Evolutionary conservation across 2,113 vertebrate genomes (phyloP).

Genomic region (Colossoma macropomum): DNA sequence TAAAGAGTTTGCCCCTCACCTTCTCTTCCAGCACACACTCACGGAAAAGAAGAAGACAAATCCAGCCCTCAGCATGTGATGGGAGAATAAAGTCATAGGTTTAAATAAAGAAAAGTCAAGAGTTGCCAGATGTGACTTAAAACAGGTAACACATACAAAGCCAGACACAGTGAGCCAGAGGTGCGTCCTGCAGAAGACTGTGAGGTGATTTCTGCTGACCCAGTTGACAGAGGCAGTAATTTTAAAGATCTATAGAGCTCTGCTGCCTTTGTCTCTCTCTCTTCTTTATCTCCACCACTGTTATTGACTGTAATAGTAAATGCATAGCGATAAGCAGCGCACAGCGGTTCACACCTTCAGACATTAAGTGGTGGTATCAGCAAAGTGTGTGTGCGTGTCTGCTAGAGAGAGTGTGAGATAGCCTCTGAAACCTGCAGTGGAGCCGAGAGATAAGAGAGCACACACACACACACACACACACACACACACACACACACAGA

Average conservation of each 20-base stretch:
- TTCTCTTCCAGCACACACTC: no score
- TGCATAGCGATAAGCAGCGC: constrained; percentile 20
- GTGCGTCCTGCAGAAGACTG: not conserved
- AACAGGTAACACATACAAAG: not conserved
- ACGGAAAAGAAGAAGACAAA: no score
- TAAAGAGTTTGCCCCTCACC: no score
- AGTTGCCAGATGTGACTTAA: no score
- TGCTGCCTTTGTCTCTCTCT: not conserved
- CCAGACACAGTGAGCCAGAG: not conserved
- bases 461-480: constrained; percentile 9
- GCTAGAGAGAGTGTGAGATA: not conserved
- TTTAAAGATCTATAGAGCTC: not conserved
- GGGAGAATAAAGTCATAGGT: no score
- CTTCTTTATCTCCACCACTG: not conserved
- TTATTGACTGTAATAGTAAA: constrained; percentile 10
- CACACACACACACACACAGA: constrained; percentile 14
- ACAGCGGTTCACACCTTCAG: constrained; percentile 23
- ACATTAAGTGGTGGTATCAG: not conserved
- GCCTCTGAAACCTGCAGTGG: constrained; percentile 6
- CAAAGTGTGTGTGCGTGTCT: not conserved
- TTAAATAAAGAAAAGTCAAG: no score
- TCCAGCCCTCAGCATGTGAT: no score
- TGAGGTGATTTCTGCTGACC: not conserved
- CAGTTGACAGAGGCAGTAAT: not conserved
- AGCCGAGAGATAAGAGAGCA: constrained; percentile 15